phyloP scores from a whole-genome alignment of 2,888 invertebrate species.

The Scaptomyza parva region DNA sequence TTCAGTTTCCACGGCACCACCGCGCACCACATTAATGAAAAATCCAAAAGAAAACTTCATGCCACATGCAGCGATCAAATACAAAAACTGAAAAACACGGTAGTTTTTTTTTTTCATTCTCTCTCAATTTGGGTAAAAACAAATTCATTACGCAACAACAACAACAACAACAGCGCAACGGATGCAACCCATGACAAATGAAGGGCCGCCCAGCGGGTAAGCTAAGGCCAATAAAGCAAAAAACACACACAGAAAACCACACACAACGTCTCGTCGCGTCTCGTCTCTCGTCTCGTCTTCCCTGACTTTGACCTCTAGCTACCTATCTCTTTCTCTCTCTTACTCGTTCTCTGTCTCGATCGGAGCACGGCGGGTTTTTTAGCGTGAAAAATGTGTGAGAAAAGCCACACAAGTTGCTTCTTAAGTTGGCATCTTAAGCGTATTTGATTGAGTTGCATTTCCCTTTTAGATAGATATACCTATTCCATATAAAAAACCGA shows the following conservation, averaged over 20 bases:
- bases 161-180: constrained; percentile 33
- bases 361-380: constrained; percentile 40
- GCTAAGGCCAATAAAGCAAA: constrained; percentile 51
- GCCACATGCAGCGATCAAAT: constrained; percentile 61
- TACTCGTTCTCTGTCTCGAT: background rate
- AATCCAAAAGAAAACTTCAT: constrained; percentile 60
- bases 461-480: no score
- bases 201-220: constrained; percentile 62
- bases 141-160: constrained; percentile 68
- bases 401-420: constrained; percentile 72
- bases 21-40: constrained; percentile 72
- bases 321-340: background rate
- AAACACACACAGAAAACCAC: constrained; percentile 55
- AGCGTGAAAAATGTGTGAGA: constrained; percentile 76
- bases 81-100: constrained; percentile 49
- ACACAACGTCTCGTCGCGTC: background rate
- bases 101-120: constrained; percentile 25
- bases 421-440: constrained; percentile 45
- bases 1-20: constrained; percentile 51
- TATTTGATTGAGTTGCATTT: constrained; percentile 74
- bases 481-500: constrained; percentile 41
- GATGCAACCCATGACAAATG: constrained; percentile 69
- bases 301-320: constrained; percentile 14
- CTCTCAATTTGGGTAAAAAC: constrained; percentile 64
- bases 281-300: constrained; percentile 12